phyloP scores from a whole-genome alignment of 2,113 vertebrate species.

The Romanogobio albipinnatus region DNA sequence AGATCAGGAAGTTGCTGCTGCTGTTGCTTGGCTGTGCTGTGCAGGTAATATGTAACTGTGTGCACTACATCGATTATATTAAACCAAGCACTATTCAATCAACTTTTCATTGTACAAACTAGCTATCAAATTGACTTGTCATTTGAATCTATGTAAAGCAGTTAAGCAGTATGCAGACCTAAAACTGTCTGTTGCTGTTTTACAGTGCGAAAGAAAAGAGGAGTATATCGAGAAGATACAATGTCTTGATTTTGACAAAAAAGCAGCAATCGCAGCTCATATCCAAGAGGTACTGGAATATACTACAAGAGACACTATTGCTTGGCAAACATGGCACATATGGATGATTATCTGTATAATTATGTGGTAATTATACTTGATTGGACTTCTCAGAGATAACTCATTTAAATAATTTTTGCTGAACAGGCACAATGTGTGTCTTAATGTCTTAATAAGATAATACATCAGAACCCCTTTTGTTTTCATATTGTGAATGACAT shows the following conservation, averaged over 20 bases:
- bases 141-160: no score
- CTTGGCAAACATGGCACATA: not conserved
- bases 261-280: slow-evolving; percentile 94
- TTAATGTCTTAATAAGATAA: not conserved
- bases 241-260: slow-evolving; percentile 93
- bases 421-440: not conserved
- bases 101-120: not conserved
- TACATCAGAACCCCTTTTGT: not conserved
- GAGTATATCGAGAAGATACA: slow-evolving; percentile 98
- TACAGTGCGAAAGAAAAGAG: slow-evolving; percentile 97
- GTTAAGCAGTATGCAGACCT: not conserved
- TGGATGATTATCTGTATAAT: not conserved
- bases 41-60: slow-evolving; percentile 80
- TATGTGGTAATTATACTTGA: not conserved
- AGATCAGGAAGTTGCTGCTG: slow-evolving; percentile 91
- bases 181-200: slow-evolving; percentile 17
- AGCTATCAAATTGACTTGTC: no score
- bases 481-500: not conserved
- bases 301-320: not conserved
- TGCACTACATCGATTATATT: not conserved
- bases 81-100: not conserved
- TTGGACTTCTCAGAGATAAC: not conserved
- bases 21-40: slow-evolving; percentile 96
- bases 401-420: not conserved
- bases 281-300: slow-evolving; percentile 89